Evolutionary conservation across 2,888 invertebrate genomes (phyloP).

Genomic region (Omphaloscelis lunosa): DNA sequence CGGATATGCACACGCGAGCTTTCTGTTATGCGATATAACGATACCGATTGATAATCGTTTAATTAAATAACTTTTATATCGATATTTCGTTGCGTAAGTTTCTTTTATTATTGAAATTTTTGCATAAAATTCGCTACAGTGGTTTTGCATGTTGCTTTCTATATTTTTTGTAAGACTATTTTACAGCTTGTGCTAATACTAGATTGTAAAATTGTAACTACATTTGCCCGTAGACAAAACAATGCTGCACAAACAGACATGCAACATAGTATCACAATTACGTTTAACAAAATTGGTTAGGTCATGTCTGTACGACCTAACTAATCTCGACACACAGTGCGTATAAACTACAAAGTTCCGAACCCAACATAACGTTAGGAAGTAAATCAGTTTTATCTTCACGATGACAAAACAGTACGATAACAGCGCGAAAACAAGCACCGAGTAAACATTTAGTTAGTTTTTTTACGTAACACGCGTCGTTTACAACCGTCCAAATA

Average conservation of each 20-base stretch:
- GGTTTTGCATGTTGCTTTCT: slow-evolving; percentile 4
- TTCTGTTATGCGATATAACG: slow-evolving; percentile 70
- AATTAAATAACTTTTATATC: slow-evolving; percentile 56
- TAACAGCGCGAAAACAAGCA: slow-evolving; percentile 73
- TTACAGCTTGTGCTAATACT: background rate
- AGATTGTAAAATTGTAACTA: background rate
- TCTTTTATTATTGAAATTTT: slow-evolving; percentile 16
- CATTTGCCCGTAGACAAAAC: background rate
- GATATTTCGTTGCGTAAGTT: slow-evolving; percentile 51
- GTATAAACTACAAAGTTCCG: slow-evolving; percentile 5
- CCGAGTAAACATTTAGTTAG: slow-evolving; percentile 72
- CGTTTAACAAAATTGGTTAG: slow-evolving; percentile 38
- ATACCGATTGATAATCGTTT: slow-evolving; percentile 65
- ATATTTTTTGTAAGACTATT: background rate
- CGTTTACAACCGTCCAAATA: slow-evolving; percentile 56
- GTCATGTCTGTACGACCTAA: slow-evolving; percentile 47
- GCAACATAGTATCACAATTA: slow-evolving; percentile 26
- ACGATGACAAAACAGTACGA: slow-evolving; percentile 71
- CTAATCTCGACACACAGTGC: slow-evolving; percentile 5
- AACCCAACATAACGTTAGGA: slow-evolving; percentile 57
- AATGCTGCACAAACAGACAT: slow-evolving; percentile 21
- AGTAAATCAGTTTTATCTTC: slow-evolving; percentile 72
- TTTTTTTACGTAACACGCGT: slow-evolving; percentile 77
- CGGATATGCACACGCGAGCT: slow-evolving; percentile 73
- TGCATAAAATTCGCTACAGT: slow-evolving; percentile 28